These are phyloP conservation scores for Aphis craccivora DNA, from an alignment of 1,140 invertebrate species.

Conservation along the genomic window DNA sequence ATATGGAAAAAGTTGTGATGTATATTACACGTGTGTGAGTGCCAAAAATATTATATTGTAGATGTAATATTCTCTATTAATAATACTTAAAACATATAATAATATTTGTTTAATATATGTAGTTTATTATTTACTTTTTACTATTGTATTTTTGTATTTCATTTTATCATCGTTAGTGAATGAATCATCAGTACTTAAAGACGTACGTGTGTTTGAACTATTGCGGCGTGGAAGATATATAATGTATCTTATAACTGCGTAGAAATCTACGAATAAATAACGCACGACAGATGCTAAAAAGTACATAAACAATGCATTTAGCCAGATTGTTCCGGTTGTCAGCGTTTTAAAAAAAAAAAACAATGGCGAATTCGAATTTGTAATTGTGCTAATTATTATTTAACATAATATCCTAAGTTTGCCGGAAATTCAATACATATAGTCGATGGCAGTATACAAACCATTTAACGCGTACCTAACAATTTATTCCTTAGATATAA, in stretches of 20 bases:
- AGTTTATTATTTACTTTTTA: background rate
- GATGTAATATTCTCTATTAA: background rate
- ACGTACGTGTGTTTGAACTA: background rate
- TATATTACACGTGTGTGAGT: background rate
- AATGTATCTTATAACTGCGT: conserved; percentile 3
- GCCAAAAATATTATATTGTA: background rate
- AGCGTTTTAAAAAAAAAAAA: conserved; percentile 9
- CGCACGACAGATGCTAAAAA: background rate
- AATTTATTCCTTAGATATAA: too few species aligned
- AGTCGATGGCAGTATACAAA: background rate
- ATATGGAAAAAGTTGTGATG: too few species aligned
- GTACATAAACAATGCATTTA: conserved; percentile 39
- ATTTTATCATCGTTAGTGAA: background rate
- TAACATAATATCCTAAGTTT: background rate
- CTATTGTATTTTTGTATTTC: background rate
- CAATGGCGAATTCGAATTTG: conserved; percentile 42
- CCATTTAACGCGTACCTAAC: background rate
- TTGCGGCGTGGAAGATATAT: background rate
- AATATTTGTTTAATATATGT: background rate
- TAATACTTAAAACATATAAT: background rate
- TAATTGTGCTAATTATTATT: conserved; percentile 47
- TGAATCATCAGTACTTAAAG: background rate
- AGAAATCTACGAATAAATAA: background rate
- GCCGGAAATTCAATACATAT: conserved; percentile 8
- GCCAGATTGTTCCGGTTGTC: conserved; percentile 52